phyloP scores from a whole-genome alignment of 2,797 vertebrate species.

The Parauchenoglanis punctatus region DNA sequence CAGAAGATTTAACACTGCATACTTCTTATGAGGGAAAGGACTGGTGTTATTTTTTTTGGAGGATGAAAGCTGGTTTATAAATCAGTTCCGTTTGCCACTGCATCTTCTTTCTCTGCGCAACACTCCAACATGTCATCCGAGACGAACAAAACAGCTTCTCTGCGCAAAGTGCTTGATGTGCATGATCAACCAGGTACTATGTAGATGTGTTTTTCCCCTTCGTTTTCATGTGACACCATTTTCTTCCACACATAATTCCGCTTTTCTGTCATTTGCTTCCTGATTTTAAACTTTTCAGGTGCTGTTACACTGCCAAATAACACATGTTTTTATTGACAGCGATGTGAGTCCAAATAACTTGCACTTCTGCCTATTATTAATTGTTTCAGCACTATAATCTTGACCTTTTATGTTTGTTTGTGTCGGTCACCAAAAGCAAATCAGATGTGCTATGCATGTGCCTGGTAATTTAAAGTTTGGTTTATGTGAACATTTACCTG shows the following conservation, averaged over 20 bases:
- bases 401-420: too few species aligned
- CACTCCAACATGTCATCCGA: not conserved
- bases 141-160: not conserved
- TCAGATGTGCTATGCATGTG: too few species aligned
- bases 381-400: too few species aligned
- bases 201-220: not conserved
- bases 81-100: not conserved
- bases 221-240: not conserved
- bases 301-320: not conserved
- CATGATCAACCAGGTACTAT: too few species aligned
- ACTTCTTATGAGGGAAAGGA: not conserved
- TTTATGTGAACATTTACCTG: too few species aligned
- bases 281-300: not conserved
- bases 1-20: not conserved
- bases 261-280: not conserved
- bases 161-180: not conserved
- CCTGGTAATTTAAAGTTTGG: too few species aligned
- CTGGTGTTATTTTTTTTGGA: not conserved
- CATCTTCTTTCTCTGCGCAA: not conserved
- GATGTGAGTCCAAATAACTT: too few species aligned
- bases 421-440: too few species aligned
- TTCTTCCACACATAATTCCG: not conserved
- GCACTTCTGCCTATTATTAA: too few species aligned
- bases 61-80: not conserved
- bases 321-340: too few species aligned